Percentiles rank a stretch among this genome's conserved stretches.
phyloP scores from a whole-genome alignment of 2,888 invertebrate species.

The Embidobia sp. region DNA sequence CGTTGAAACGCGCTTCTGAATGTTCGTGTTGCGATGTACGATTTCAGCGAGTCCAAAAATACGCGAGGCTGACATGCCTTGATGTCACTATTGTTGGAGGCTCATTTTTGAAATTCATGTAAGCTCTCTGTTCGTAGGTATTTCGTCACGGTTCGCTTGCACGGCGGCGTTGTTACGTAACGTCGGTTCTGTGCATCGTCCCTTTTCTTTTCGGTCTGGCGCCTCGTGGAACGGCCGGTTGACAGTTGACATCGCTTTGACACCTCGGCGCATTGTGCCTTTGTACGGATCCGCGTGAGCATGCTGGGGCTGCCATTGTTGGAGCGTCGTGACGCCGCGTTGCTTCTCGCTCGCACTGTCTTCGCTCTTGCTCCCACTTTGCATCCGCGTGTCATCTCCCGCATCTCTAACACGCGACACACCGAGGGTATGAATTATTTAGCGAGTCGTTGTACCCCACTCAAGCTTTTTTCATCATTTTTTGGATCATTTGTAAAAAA shows the following conservation, averaged over 20 bases:
- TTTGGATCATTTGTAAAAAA: no score
- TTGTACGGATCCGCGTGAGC: slow-evolving; percentile 78
- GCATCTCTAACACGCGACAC: slow-evolving; percentile 58
- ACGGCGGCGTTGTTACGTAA: slow-evolving; percentile 51
- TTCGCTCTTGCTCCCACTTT: slow-evolving; percentile 37
- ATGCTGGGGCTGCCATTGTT: slow-evolving; percentile 71
- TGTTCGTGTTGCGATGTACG: no score
- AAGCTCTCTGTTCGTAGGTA: slow-evolving; percentile 44
- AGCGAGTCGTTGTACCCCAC: slow-evolving; percentile 63
- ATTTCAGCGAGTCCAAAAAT: background rate
- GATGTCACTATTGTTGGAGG: slow-evolving; percentile 32
- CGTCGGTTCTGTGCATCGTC: slow-evolving; percentile 60
- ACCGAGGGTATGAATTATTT: slow-evolving; percentile 57
- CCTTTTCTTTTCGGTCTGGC: slow-evolving; percentile 69
- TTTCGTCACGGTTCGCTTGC: slow-evolving; percentile 61
- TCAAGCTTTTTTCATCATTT: slow-evolving; percentile 16
- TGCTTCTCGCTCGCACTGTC: slow-evolving; percentile 38
- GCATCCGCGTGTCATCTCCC: slow-evolving; percentile 52
- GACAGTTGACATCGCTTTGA: slow-evolving; percentile 81
- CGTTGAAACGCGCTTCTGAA: no score
- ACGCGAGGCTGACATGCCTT: background rate
- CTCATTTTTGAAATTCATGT: slow-evolving; percentile 48
- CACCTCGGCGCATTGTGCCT: slow-evolving; percentile 75
- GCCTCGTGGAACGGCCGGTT: slow-evolving; percentile 72
- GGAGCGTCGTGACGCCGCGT: slow-evolving; percentile 50